Evolutionary conservation across 2,888 invertebrate species (phyloP), one percentile per base, ranked within the genome.

Genomic region (Heliconius ismenius): DNA sequence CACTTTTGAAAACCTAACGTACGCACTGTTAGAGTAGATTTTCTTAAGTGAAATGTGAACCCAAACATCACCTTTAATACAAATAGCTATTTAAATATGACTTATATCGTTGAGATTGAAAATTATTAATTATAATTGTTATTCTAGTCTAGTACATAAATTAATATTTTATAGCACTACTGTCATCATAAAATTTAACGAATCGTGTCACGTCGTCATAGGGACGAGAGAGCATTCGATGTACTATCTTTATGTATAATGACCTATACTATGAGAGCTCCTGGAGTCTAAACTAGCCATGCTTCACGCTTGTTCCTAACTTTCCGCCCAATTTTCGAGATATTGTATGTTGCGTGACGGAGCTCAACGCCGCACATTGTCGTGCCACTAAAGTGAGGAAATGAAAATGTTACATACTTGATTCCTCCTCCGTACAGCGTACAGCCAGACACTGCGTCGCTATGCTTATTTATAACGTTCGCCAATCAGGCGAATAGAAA

Each of bases 401-500:
- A 58, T 21, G n/a, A 58, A n/a, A 58, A 58, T 58, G 10, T n/a
- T 58, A n/a, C 9, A 3, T n/a, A n/a, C 3, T 9, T n/a, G 4
- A 58, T n/a, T 54, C 21, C 21, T 54, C 54, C 43, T 6, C 15
- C 18, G 15, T 49, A 49, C 21, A 49, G n/a, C n/a, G n/a, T 1
- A n/a, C n/a, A 58, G 58, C 11, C 21, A 58, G 58, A n/a, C n/a
- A n/a, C n/a, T 58, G n/a, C 58, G 58, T n/a, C n/a, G 9, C 58
- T 58, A n/a, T 11, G 70, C 63, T 75, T 79, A 78, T 78, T 79
- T 79, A 79, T 78, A 80, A 32, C 68, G 74, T 78, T 64, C 68
- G 62, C 78, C 76, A 81, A 81, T 79, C 79, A 78, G 76, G 76
- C 62, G n/a, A 72, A 72, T 78, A 79, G 78, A 79, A 78, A 78